phyloP scores from a whole-genome alignment of 2,797 vertebrate genomes.

The Selene dorsalis region DNA sequence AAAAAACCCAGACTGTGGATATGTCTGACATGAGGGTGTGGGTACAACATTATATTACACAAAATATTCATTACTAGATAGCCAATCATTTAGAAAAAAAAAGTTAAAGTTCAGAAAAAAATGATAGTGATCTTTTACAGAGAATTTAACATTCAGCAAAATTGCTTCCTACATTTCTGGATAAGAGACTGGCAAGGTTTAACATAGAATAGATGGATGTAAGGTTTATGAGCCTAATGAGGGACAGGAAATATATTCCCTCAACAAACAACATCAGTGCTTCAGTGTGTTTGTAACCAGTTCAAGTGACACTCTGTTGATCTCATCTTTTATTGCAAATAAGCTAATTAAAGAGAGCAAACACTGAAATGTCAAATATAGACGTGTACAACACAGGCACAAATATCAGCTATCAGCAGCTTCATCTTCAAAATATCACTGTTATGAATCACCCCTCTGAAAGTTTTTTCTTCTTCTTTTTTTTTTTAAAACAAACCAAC shows the following conservation, averaged over 20 bases:
- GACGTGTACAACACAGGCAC: slow-evolving; percentile 6
- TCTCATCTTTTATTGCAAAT: slow-evolving; percentile 11
- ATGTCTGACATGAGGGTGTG: slow-evolving; percentile 11
- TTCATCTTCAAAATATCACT: slow-evolving; percentile 36
- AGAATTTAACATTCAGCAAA: neutral
- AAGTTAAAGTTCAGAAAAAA: neutral
- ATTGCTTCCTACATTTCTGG: neutral
- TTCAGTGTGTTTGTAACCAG: slow-evolving; percentile 7
- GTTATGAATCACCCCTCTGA: slow-evolving; percentile 30
- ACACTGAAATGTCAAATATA: slow-evolving; percentile 27
- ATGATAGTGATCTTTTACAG: neutral
- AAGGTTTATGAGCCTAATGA: neutral
- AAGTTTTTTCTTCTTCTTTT: slow-evolving; percentile 4
- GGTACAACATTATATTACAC: neutral
- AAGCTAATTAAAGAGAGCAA: slow-evolving; percentile 13
- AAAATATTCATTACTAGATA: neutral
- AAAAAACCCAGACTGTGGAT: neutral
- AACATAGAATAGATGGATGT: neutral
- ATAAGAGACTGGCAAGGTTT: slow-evolving; percentile 5
- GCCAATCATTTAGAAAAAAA: neutral
- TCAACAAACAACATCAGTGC: slow-evolving; percentile 23
- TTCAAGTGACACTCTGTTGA: slow-evolving; percentile 14
- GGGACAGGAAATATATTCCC: neutral
- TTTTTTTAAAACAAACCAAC: slow-evolving; percentile 7
- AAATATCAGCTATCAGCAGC: slow-evolving; percentile 4